These are phyloP conservation scores for Sphenodon punctatus DNA, from an alignment of 2,797 vertebrate species.

Conservation along the genomic window DNA sequence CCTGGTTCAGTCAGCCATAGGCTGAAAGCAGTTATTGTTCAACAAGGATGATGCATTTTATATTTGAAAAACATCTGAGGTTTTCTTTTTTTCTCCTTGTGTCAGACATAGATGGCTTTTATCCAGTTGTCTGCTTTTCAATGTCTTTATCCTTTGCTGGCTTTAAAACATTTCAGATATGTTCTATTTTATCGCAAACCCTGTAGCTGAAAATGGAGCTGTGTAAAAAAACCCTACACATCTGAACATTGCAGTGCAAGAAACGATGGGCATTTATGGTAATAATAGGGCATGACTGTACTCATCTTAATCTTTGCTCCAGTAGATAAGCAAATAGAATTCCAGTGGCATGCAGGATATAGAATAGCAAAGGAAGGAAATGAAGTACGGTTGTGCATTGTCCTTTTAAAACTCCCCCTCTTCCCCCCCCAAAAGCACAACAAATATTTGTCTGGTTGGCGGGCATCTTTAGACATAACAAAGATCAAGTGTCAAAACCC, in stretches of 20 bases:
- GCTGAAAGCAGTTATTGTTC: not conserved
- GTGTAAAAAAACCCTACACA: slow-evolving; percentile 59
- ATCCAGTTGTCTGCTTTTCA: slow-evolving; percentile 53
- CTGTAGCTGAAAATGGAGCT: slow-evolving; percentile 61
- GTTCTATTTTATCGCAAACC: slow-evolving; percentile 66
- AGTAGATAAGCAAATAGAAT: slow-evolving; percentile 58
- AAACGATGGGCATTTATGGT: slow-evolving; percentile 27
- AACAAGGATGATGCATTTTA: not conserved
- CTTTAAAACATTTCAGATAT: slow-evolving; percentile 55
- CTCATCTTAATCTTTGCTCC: slow-evolving; percentile 30
- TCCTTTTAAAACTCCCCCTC: too few relatives aligned
- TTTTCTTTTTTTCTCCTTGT: slow-evolving; percentile 43
- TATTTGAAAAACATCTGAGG: slow-evolving; percentile 28
- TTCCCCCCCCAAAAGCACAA: too few relatives aligned
- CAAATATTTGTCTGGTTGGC: slow-evolving; percentile 42
- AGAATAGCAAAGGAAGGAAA: slow-evolving; percentile 53
- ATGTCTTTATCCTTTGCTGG: slow-evolving; percentile 54
- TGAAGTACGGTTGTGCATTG: slow-evolving; percentile 56
- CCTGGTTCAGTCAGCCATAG: slow-evolving; percentile 12
- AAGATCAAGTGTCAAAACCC: too few relatives aligned
- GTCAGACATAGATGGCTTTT: slow-evolving; percentile 48
- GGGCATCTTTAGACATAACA: too few relatives aligned
- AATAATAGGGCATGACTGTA: slow-evolving; percentile 53
- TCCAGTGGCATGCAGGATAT: slow-evolving; percentile 51
- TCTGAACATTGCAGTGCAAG: slow-evolving; percentile 53